Evolutionary conservation across 2,113 vertebrate genomes (phyloP).

Genomic region (Oreochromis aureus): DNA sequence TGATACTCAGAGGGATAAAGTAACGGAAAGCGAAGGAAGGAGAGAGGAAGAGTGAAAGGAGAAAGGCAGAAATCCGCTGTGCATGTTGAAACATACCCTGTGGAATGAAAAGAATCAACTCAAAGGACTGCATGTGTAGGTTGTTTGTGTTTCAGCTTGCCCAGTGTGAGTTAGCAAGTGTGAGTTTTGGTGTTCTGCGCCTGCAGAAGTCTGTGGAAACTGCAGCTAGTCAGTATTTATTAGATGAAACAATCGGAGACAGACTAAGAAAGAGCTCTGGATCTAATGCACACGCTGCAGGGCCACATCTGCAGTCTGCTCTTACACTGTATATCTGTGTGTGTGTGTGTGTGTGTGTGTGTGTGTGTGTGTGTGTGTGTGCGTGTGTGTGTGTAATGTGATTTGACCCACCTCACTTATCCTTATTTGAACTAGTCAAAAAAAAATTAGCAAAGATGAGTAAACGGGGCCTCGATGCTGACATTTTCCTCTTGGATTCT

Average conservation of each 20-base stretch:
- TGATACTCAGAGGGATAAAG: neutral
- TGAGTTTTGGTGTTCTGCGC: neutral
- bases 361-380: neutral
- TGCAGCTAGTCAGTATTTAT: conserved; percentile 3
- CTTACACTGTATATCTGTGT: neutral
- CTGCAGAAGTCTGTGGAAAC: neutral
- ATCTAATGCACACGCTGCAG: conserved; percentile 16
- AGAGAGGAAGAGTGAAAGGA: neutral
- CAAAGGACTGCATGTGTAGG: conserved; percentile 27
- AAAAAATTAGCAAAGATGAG: neutral
- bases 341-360: neutral
- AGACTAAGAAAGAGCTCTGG: neutral
- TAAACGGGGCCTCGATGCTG: neutral
- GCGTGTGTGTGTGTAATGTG: neutral
- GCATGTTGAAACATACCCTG: conserved; percentile 62
- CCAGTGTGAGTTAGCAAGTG: neutral
- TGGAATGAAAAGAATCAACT: conserved; percentile 72
- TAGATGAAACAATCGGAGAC: conserved; percentile 9
- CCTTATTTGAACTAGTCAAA: neutral
- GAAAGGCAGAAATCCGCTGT: neutral
- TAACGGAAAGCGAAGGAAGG: neutral
- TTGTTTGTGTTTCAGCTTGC: conserved; percentile 56
- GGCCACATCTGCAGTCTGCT: conserved; percentile 20
- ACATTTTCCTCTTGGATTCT: conserved; percentile 8
- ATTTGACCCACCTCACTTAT: conserved; percentile 3